Base-by-base conservation (phyloP, 2,888 invertebrate species). In the Agrilus mali region DNA sequence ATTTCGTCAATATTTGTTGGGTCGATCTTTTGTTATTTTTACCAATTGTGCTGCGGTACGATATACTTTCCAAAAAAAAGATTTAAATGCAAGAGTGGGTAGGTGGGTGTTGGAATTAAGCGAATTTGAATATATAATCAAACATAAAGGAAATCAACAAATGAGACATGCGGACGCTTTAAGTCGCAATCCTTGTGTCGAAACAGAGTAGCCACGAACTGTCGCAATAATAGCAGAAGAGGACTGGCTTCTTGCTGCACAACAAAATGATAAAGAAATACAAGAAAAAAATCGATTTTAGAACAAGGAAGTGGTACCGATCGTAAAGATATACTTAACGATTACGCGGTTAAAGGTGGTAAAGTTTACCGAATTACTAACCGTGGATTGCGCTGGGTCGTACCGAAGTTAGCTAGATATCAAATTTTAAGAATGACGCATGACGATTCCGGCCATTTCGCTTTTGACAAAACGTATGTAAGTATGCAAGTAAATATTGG, bases 401-500 rank as follows among this genome's bases (percentile, higher is more conserved):
- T 58, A 0, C 56, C 55, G 1, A 13, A 15, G 3, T n/a, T 8
- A 2, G 52, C 53, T 27, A 42, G 54, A 13, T 59, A 55, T 53
- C 55, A 49, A 42, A 40, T 60, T 4, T 13, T 57, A 1, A 55
- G 56, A 35, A 56, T 49, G 52, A 46, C 51, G 13, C 59, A 59
- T 41, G 57, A 59, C 42, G 51, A 58, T 4, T 54, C 55, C 10
- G 58, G 59, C 2, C 56, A 60, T 43, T 44, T 54, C 14, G 52
- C 51, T 0, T 40, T 53, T 1, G 45, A 56, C 10, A 42, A 47
- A 6, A 52, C 50, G 35, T 36, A 13, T 7, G 52, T 53, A 1
- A 15, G 54, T 2, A 55, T 57, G 7, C 55, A 46, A 44, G 34
- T 0, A 49, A 52, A 2, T 59, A 44, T 34, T 58, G 59, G 58